Conservation (phyloP, 2,888 invertebrate species). For the Branchipolynoe longqiensis region DNA sequence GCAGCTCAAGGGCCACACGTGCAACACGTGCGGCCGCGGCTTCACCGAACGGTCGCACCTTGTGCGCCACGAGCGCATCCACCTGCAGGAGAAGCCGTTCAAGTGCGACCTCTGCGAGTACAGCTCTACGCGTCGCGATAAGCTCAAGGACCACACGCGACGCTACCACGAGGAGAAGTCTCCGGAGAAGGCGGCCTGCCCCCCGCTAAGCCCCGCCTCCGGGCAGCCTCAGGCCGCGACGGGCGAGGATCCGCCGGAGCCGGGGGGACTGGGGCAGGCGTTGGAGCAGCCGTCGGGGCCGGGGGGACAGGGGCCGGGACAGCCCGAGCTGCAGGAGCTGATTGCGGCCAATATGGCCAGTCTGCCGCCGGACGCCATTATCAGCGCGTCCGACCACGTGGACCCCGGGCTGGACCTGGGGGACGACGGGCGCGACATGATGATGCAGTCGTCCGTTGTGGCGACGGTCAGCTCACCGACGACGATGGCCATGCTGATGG, state of each 20-base stretch:
- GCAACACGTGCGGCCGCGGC: slow-evolving; percentile 85
- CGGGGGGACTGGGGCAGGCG: background rate
- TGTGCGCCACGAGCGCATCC: slow-evolving; percentile 86
- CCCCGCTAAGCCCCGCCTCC: background rate
- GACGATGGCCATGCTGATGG: slow-evolving; percentile 14
- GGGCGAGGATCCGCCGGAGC: no score
- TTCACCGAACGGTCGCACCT: slow-evolving; percentile 88
- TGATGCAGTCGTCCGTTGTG: background rate
- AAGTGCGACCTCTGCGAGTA: slow-evolving; percentile 87
- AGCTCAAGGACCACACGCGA: slow-evolving; percentile 85
- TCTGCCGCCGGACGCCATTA: background rate
- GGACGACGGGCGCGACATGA: background rate
- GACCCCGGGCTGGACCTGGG: background rate
- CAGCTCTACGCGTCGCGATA: slow-evolving; percentile 86
- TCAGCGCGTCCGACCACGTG: no score
- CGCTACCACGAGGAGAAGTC: slow-evolving; percentile 82
- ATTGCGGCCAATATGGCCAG: background rate
- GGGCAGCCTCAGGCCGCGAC: background rate
- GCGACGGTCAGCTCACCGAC: slow-evolving; percentile 7
- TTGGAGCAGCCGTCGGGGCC: background rate
- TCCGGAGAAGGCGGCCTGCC: slow-evolving; percentile 63
- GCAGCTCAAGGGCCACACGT: slow-evolving; percentile 84
- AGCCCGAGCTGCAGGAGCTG: background rate
- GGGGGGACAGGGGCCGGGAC: background rate
- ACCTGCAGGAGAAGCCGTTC: slow-evolving; percentile 86